These are phyloP conservation scores for Gymnocheta viridis DNA, from an alignment of 2,888 invertebrate genomes.

Conservation along the genomic window DNA sequence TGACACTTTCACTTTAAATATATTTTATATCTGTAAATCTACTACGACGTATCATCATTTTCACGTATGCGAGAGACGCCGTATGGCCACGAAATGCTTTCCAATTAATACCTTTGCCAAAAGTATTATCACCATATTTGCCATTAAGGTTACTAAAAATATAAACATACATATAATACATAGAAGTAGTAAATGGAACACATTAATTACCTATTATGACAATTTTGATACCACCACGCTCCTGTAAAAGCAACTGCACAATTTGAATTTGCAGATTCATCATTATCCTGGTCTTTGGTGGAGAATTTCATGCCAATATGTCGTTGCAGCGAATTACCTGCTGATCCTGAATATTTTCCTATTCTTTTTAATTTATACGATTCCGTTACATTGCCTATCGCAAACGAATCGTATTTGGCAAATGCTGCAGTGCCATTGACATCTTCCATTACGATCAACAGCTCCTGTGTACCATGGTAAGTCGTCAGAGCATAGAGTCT, in stretches of 20 bases:
- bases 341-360: slow-evolving; percentile 42
- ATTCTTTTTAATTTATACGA: slow-evolving; percentile 43
- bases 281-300: slow-evolving; percentile 38
- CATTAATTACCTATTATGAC: slow-evolving; percentile 27
- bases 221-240: slow-evolving; percentile 49
- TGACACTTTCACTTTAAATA: too few species aligned
- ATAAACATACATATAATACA: neutral
- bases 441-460: slow-evolving; percentile 33
- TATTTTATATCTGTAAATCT: neutral
- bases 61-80: neutral
- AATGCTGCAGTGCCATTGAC: neutral
- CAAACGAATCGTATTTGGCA: slow-evolving; percentile 42
- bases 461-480: slow-evolving; percentile 23
- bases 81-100: neutral
- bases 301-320: slow-evolving; percentile 44
- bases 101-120: slow-evolving; percentile 28
- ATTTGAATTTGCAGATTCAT: neutral
- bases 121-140: neutral
- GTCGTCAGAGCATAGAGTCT: slow-evolving; percentile 23
- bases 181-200: neutral
- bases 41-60: slow-evolving; percentile 42
- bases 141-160: slow-evolving; percentile 42
- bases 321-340: slow-evolving; percentile 33
- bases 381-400: slow-evolving; percentile 11
- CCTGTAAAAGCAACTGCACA: slow-evolving; percentile 38